Evolutionary conservation across 2,888 invertebrate species (phyloP).

Genomic region (Coremacera marginata): DNA sequence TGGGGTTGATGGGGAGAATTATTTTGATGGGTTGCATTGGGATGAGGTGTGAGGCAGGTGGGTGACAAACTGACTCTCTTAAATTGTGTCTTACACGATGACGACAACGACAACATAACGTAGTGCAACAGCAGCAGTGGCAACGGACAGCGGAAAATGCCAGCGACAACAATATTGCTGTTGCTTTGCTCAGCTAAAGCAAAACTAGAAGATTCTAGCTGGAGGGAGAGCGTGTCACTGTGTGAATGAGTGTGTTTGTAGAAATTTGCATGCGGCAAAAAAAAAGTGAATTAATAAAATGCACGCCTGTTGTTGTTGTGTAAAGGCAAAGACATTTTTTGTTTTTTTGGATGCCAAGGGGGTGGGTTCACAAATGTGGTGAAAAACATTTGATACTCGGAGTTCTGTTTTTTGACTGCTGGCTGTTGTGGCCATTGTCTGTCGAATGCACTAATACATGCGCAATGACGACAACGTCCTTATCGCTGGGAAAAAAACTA

Average conservation of each 20-base stretch:
- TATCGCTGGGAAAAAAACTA: neutral
- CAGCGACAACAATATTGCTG: neutral
- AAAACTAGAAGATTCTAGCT: neutral
- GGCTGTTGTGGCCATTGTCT: slow-evolving; percentile 22
- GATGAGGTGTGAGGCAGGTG: no score
- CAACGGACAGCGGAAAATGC: neutral
- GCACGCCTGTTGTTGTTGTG: neutral
- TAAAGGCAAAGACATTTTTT: neutral
- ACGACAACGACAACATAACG: neutral
- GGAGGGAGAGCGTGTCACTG: neutral
- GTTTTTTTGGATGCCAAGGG: neutral
- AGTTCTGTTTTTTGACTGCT: slow-evolving; percentile 22
- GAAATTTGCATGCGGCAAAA: neutral
- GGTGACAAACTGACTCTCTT: neutral
- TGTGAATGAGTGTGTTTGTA: neutral
- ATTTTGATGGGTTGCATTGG: no score
- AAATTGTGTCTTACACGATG: neutral
- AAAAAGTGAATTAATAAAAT: slow-evolving; percentile 10
- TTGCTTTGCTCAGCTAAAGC: neutral
- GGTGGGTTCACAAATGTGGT: neutral
- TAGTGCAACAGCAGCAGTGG: neutral
- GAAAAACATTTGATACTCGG: slow-evolving; percentile 31
- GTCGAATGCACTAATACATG: slow-evolving; percentile 33
- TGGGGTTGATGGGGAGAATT: neutral
- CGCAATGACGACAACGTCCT: slow-evolving; percentile 16